A percentile compares a stretch with the other conserved stretches of the same genome.
Evolutionary conservation across 2,113 vertebrate species (phyloP).

Genomic region (Gobio gobio): DNA sequence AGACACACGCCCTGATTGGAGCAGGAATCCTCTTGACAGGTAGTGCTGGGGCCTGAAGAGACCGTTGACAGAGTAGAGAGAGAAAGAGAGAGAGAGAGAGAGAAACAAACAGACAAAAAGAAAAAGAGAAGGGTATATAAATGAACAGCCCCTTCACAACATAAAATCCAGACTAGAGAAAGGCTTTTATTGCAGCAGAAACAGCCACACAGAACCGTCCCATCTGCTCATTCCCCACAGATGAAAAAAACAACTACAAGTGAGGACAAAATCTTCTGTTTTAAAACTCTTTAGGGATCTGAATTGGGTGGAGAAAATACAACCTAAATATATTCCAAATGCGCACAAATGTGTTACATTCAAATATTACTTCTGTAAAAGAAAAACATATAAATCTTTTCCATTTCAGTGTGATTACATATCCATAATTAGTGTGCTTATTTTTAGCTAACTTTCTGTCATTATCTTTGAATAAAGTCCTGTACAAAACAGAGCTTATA

Average conservation of each 20-base stretch:
- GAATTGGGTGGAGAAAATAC: neutral
- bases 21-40: conserved; percentile 97
- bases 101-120: conserved; percentile 17
- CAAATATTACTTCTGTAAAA: neutral
- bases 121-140: conserved; percentile 28
- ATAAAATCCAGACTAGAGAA: conserved; percentile 4
- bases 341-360: neutral
- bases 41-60: conserved; percentile 91
- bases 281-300: neutral
- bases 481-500: neutral
- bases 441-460: neutral
- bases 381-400: neutral
- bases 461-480: conserved; percentile 8
- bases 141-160: neutral
- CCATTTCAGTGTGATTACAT: neutral
- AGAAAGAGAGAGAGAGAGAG: neutral
- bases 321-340: neutral
- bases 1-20: conserved; percentile 97
- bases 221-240: conserved; percentile 28
- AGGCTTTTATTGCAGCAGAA: conserved; percentile 19
- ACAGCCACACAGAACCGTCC: conserved; percentile 22
- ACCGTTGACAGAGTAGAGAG: conserved; percentile 12
- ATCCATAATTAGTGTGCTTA: neutral
- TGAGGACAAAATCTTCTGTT: conserved; percentile 10
- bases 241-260: neutral